Evolutionary conservation across 2,888 invertebrate species (phyloP).

Genomic region (Aphodius sticticus): DNA sequence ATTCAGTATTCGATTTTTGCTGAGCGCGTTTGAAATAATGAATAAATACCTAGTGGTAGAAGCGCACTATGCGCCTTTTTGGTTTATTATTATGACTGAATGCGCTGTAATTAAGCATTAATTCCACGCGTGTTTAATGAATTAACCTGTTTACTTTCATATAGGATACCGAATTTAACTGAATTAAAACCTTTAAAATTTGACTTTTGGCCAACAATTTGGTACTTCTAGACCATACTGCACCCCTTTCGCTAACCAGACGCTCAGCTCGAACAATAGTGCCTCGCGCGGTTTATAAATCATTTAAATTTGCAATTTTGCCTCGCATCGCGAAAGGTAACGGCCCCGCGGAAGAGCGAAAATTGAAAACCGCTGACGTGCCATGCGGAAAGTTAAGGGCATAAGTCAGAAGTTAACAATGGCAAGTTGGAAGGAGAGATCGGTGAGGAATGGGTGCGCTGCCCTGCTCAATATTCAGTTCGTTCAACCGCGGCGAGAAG

Average conservation of each 20-base stretch:
- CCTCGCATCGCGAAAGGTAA: not conserved
- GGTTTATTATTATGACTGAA: too few relatives aligned
- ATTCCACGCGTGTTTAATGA: too few relatives aligned
- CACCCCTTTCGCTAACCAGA: not conserved
- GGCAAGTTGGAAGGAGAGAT: not conserved
- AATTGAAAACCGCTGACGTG: not conserved
- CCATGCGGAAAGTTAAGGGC: not conserved
- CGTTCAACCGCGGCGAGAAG: not conserved
- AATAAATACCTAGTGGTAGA: too few relatives aligned
- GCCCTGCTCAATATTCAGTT: not conserved
- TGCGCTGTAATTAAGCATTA: too few relatives aligned
- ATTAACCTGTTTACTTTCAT: too few relatives aligned
- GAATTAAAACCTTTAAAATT: too few relatives aligned
- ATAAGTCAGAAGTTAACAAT: slow-evolving; percentile 4
- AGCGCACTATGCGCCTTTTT: too few relatives aligned
- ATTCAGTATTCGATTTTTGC: too few relatives aligned
- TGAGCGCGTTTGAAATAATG: too few relatives aligned
- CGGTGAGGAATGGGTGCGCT: not conserved
- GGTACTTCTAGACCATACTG: too few relatives aligned
- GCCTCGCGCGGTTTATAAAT: not conserved
- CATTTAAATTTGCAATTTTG: not conserved
- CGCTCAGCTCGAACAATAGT: not conserved
- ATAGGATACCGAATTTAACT: too few relatives aligned
- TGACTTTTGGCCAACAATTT: too few relatives aligned
- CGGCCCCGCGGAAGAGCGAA: not conserved